Conservation (phyloP, 2,113 vertebrate genomes). For the Marcusenius ussheri region DNA sequence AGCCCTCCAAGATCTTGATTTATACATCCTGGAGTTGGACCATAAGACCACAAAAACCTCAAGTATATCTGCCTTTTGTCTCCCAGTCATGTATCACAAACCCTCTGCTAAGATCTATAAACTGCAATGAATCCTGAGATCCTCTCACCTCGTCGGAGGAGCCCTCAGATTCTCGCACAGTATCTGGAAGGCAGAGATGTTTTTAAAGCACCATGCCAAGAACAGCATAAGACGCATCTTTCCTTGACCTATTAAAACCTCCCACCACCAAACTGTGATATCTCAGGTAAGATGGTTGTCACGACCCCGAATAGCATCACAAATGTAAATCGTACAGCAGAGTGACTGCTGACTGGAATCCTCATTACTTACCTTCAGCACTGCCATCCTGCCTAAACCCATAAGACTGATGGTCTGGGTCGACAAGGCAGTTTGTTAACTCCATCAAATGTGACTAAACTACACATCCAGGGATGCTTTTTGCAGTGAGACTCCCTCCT, state of each 20-base stretch:
- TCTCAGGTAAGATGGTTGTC: background rate
- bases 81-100: background rate
- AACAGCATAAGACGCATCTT: background rate
- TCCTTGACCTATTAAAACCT: background rate
- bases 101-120: background rate
- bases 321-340: background rate
- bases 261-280: background rate
- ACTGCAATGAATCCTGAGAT: background rate
- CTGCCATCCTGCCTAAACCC: background rate
- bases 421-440: background rate
- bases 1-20: background rate
- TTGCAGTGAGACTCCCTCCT: background rate
- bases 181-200: background rate
- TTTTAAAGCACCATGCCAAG: background rate
- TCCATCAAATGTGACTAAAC: background rate
- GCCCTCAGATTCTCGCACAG: background rate
- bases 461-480: background rate
- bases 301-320: background rate
- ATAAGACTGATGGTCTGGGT: background rate
- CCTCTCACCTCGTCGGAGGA: background rate
- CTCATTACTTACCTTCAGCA: background rate
- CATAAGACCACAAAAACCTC: slow-evolving; percentile 7
- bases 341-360: background rate
- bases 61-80: background rate
- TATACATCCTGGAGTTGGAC: background rate